Evolutionary conservation across 2,888 invertebrate species (phyloP).

Genomic region (Liposcelis brunnea): DNA sequence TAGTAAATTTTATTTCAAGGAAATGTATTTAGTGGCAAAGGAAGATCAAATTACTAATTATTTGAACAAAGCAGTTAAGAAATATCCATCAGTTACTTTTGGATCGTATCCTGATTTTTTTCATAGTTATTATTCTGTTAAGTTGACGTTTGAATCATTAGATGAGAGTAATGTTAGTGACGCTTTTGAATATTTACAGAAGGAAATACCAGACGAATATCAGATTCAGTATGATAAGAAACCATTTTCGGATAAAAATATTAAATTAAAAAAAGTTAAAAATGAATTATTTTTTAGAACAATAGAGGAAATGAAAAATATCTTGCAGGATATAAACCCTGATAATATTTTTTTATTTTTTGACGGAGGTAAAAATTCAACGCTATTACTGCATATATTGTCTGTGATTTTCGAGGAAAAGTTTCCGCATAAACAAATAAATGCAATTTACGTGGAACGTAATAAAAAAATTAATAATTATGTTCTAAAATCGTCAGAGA

Average conservation of each 20-base stretch:
- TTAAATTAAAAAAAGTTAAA: neutral
- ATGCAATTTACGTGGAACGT: neutral
- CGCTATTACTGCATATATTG: neutral
- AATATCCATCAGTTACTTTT: constrained; percentile 31
- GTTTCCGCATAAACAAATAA: neutral
- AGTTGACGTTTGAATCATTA: constrained; percentile 32
- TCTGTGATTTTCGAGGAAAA: neutral
- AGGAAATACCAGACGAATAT: neutral
- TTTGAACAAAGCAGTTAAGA: constrained; percentile 26
- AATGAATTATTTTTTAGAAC: neutral
- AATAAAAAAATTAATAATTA: constrained; percentile 2
- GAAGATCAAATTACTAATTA: constrained; percentile 30
- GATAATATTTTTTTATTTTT: constrained; percentile 2
- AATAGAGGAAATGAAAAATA: neutral
- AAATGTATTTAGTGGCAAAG: constrained; percentile 28
- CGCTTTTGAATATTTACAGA: constrained; percentile 27
- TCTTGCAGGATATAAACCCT: neutral
- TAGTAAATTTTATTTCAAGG: constrained; percentile 26
- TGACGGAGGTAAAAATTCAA: constrained; percentile 6
- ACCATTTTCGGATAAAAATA: neutral
- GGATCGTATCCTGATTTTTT: constrained; percentile 34
- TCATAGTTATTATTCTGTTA: constrained; percentile 30
- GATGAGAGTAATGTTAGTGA: constrained; percentile 22
- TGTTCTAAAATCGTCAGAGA: neutral
- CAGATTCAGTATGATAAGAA: neutral